These are phyloP conservation scores for Ellobium chinense DNA, from an alignment of 2,888 invertebrate species.

Conservation along the genomic window DNA sequence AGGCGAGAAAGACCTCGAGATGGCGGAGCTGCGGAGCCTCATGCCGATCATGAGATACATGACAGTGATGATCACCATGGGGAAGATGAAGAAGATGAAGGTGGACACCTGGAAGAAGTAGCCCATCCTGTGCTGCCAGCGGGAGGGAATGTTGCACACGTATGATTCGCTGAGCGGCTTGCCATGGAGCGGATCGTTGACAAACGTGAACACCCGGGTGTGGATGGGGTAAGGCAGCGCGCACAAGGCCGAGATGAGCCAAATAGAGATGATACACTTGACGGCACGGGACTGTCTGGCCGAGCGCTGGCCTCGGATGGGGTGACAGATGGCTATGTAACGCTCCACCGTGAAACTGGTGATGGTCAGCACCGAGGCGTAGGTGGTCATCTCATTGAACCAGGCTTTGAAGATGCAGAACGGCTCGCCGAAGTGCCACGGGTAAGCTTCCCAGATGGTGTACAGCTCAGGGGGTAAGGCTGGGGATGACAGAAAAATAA, in stretches of 20 bases:
- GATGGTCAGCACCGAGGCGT: conserved; percentile 94
- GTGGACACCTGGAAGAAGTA: conserved; percentile 88
- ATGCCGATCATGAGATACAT: conserved; percentile 83
- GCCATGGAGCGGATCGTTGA: conserved; percentile 56
- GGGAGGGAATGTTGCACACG: conserved; percentile 71
- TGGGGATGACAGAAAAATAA: conserved; percentile 52
- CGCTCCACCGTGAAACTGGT: conserved; percentile 95
- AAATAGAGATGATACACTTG: conserved; percentile 87
- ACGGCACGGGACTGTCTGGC: conserved; percentile 90
- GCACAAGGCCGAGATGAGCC: conserved; percentile 87
- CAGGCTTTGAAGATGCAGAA: conserved; percentile 80
- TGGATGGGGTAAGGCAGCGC: conserved; percentile 81
- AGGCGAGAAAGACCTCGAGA: conserved; percentile 32
- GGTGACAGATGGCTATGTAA: conserved; percentile 93
- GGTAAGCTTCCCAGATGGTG: conserved; percentile 80
- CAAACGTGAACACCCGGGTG: conserved; percentile 67
- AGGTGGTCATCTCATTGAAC: conserved; percentile 84
- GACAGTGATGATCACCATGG: conserved; percentile 86
- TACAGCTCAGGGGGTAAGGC: conserved; percentile 80
- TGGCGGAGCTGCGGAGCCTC: conserved; percentile 57
- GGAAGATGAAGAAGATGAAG: conserved; percentile 89
- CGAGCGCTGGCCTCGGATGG: conserved; percentile 89
- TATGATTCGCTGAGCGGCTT: conserved; percentile 64
- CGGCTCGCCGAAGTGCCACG: conserved; percentile 78
- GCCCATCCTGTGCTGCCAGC: conserved; percentile 63